Evolutionary conservation across 2,888 invertebrate species (phyloP), one percentile per base, ranked within the genome.

Genomic region (Geotrupes spiniger): DNA sequence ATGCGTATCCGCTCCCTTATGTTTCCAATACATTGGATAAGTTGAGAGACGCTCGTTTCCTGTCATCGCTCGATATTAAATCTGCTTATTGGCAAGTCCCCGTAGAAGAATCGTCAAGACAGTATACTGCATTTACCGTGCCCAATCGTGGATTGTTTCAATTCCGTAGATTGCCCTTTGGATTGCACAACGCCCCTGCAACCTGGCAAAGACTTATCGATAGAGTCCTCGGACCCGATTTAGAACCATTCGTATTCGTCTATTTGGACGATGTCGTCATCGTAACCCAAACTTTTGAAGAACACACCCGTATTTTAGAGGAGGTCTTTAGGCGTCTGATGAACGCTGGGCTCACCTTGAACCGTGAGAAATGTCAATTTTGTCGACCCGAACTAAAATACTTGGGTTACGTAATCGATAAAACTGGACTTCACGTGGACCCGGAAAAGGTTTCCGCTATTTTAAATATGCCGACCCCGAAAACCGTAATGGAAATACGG

Each of bases 1-100:
- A 66, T 49, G 61, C 63, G 1, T 64, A 68, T 54, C 64, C 65
- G 1, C 21, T 68, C 0, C 68, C 57, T 0, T 58, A 61, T 21
- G 61, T 67, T 14, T 54, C 54, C 0, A 45, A 54, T 2, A 68
- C 64, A 6, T 38, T 67, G 14, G 59, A 65, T 21, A 54, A 57
- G 17, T 49, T 69, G 1, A 42, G 63, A 1, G 49, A 57, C 14
- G 64, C 65, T 3, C 46, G 51, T 14, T 70, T 56, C 37, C 54
- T 71, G 6, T 58, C 58, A 1, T 64, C 63, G 1, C 42, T 69
- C 0, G 69, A 70, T 46, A 46, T 56, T 8, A 59, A 57, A 9
- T 49, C 53, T 8, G 65, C 63, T 0, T 66, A 61, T 49, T 62
- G 58, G 54, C 63, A 68, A 53, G 50, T 66, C 0, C 49, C 54